Base-by-base conservation (phyloP, 2,888 invertebrate species). In the Fabriciana adippe region DNA sequence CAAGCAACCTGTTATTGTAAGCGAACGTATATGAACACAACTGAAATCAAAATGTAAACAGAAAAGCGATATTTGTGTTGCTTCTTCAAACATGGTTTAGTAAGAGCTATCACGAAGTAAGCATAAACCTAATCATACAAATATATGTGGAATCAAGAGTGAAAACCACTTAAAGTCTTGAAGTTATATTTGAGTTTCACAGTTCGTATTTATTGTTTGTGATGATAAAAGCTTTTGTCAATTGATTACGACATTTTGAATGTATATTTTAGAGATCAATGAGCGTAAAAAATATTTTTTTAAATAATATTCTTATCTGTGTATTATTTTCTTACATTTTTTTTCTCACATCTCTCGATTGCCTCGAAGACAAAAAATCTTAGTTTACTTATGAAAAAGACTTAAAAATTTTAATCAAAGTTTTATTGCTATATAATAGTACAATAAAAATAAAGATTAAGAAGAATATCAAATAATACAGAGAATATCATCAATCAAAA, bases 81-180 rank as follows among this genome's bases (percentile, higher is more conserved):
- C 55, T 67, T 62, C 57, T 31, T 61, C 66, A 83, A 79, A 83
- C 73, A 77, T 76, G 80, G 74, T 74, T 78, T 76, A 71, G 71
- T 67, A 71, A 70, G 75, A 76, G 73, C 79, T 77, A 83, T 85
- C 81, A 79, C 78, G 80, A 78, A 77, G 78, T 41, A 41, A 82
- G 79, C 78, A 83, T 77, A 86, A 85, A 87, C 84, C 78, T 82
- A 85, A 87, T 88, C 83, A 86, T 85, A 77, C 82, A 88, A 88
- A 83, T 85, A 78, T 74, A 67, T 70, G 73, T 72, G 73, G 67
- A 69, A 45, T 66, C 59, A 60, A 45, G 62, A 69, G 69, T 64
- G 65, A 67, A 71, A 73, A 67, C 61, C 65, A 70, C 72, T 73
- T 67, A 74, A 50, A 72, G 62, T 55, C 59, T 63, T 55, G 15